Evolutionary conservation across 2,113 vertebrate genomes (phyloP), one percentile per base, ranked within the genome.

Genomic region (Toxotes chatareus): DNA sequence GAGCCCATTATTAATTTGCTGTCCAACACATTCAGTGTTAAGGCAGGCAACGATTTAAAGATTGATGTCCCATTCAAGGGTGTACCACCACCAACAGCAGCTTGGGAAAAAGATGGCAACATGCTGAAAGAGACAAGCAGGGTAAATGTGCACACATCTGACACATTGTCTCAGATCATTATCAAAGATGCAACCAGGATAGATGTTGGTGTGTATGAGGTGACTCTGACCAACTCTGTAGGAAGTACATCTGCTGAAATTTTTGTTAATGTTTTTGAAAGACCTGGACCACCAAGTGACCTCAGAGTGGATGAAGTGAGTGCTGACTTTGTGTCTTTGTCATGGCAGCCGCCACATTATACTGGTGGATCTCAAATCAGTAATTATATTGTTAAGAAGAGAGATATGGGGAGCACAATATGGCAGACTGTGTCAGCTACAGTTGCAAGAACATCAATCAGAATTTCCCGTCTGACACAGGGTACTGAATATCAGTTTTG

Each of bases 401-500:
- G 97, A 94, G 97, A 99, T 77, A 97, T 96, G 40, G 95, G 96
- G 44, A 97, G 97, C 85, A 97, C 97, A 89, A 90, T 91, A 7
- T 99, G 98, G 98, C 96, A 97, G 6, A 92, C 94, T 60, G 97
- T 99, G 77, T 99, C 98, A 88, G 97, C 97, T 55, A 97, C 98
- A 86, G 97, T 99, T 86, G 98, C 98, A 87, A 97, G 98, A 92
- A 98, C 97, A 86, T 98, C 97, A 67, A 95, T 99, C 87, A 99
- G 98, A 95, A 94, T 99, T 84, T 80, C 91, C 57, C 96, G 96
- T 47, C 93, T 99, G 46, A 95, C 85, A 83, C 97, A 97, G 85
- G 97, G 97, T 67, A 96, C 93, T 85, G 98, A 99, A 84, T 99
- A 99, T 96, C 97, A 97, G 85, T 99, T 99, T 95, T 97, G 97